These are phyloP conservation scores for Lerista edwardsae DNA, from an alignment of 2,797 vertebrate genomes.

Conservation along the genomic window DNA sequence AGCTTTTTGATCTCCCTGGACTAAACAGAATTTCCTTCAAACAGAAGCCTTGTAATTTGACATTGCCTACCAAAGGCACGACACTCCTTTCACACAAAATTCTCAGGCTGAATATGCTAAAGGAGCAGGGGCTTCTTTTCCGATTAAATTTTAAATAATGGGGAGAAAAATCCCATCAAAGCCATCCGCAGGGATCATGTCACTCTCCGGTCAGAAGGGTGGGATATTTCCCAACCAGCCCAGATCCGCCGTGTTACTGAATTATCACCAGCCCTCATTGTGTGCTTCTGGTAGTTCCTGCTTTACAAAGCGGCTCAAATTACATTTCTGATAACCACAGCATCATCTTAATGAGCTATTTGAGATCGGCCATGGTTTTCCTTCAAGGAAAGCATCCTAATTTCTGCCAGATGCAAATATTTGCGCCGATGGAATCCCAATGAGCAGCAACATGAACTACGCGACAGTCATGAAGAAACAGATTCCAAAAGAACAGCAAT, in stretches of 20 bases:
- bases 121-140: conserved; percentile 28
- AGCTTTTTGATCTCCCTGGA: not conserved
- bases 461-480: too few species aligned
- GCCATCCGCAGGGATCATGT: conserved; percentile 3
- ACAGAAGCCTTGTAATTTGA: not conserved
- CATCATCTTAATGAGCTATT: too few species aligned
- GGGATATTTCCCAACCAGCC: conserved; percentile 22
- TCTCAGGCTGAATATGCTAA: not conserved
- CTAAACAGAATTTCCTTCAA: conserved; percentile 15
- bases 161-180: conserved; percentile 52
- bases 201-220: conserved; percentile 8
- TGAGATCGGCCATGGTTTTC: too few species aligned
- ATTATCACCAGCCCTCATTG: not conserved
- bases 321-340: not conserved
- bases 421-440: too few species aligned
- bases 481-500: too few species aligned
- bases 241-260: not conserved
- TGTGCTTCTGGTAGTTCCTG: not conserved
- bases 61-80: not conserved
- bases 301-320: not conserved
- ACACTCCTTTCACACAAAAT: conserved; percentile 32
- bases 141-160: conserved; percentile 27
- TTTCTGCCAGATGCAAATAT: too few species aligned
- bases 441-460: too few species aligned
- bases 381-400: too few species aligned